These are phyloP conservation scores for Chromobotia macracanthus DNA, from an alignment of 2,797 vertebrate genomes.

Conservation along the genomic window DNA sequence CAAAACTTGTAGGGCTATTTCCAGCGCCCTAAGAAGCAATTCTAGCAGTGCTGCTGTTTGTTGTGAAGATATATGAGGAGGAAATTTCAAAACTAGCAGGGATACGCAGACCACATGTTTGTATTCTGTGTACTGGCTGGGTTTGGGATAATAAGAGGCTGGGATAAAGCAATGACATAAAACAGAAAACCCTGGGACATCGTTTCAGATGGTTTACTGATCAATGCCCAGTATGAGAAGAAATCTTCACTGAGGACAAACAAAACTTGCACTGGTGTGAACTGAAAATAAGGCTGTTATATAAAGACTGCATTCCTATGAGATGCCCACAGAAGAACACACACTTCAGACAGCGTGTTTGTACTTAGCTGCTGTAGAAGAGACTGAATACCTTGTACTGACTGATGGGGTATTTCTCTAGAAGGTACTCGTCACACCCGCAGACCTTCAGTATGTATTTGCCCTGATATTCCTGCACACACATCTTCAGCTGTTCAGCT, in stretches of 20 bases:
- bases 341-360: not conserved
- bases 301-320: not conserved
- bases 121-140: not conserved
- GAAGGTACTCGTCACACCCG: constrained; percentile 95
- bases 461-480: constrained; percentile 98
- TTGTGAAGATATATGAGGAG: not conserved
- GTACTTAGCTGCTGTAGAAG: no score
- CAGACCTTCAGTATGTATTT: constrained; percentile 98
- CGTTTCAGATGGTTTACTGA: not conserved
- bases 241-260: not conserved
- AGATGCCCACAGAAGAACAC: not conserved
- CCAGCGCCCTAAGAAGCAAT: not conserved
- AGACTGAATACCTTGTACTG: constrained; percentile 91
- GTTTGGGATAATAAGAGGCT: constrained; percentile 22
- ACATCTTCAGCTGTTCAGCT: constrained; percentile 94
- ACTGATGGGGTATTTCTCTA: constrained; percentile 96
- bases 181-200: not conserved
- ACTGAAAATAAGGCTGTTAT: not conserved
- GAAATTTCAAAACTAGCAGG: constrained; percentile 5
- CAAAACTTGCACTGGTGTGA: not conserved
- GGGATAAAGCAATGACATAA: not conserved
- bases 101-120: constrained; percentile 18
- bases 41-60: not conserved
- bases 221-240: not conserved
- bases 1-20: constrained; percentile 29